These are phyloP conservation scores for Cephus pygmeus DNA, from an alignment of 2,888 invertebrate genomes.

Conservation along the genomic window DNA sequence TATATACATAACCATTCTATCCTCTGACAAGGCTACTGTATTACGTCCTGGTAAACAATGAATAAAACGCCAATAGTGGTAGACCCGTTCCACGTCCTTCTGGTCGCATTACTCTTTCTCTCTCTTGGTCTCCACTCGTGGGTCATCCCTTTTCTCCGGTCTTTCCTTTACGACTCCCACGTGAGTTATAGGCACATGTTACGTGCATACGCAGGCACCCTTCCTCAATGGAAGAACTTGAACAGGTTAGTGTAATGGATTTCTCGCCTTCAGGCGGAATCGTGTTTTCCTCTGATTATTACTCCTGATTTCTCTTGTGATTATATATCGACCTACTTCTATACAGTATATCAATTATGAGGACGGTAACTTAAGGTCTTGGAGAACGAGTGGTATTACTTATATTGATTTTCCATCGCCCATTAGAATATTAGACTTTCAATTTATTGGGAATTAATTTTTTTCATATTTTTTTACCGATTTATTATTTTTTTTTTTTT, in stretches of 20 bases:
- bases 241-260: neutral
- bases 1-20: neutral
- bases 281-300: neutral
- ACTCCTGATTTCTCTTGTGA: neutral
- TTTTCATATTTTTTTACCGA: neutral
- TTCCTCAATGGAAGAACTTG: neutral
- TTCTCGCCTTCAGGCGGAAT: neutral
- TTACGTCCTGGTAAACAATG: too few relatives aligned
- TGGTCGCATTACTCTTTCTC: neutral
- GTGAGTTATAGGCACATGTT: neutral
- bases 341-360: neutral
- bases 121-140: neutral
- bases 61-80: too few relatives aligned
- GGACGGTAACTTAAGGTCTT: neutral
- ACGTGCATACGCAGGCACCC: neutral
- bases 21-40: neutral
- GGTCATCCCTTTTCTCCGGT: neutral
- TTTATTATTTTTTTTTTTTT: too few relatives aligned
- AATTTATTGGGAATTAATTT: neutral
- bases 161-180: neutral
- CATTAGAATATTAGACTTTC: neutral
- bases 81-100: neutral
- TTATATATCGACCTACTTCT: neutral
- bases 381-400: neutral
- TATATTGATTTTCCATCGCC: too few relatives aligned